phyloP scores from a whole-genome alignment of 2,113 vertebrate species.

The Cyprinodon tularosa region DNA sequence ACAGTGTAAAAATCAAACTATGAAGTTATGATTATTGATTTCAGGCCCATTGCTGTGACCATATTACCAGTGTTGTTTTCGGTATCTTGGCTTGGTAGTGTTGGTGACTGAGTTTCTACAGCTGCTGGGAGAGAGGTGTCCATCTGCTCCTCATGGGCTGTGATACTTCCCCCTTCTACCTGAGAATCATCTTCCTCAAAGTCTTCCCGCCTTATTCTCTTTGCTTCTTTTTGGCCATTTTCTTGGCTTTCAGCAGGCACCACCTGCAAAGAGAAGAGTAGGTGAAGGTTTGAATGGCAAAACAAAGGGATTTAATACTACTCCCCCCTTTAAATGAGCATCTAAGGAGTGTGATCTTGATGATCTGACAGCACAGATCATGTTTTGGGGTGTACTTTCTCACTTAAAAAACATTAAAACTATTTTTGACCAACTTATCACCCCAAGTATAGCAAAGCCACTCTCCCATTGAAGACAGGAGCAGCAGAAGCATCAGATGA shows the following conservation, averaged over 20 bases:
- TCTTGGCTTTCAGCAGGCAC: slow-evolving; percentile 85
- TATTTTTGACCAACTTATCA: too few species aligned
- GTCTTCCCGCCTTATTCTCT: slow-evolving; percentile 79
- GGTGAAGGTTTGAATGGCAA: not conserved
- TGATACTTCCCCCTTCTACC: slow-evolving; percentile 58
- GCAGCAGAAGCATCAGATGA: too few species aligned
- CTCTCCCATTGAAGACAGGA: too few species aligned
- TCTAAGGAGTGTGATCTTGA: too few species aligned
- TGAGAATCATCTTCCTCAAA: slow-evolving; percentile 60
- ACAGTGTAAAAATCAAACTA: too few species aligned
- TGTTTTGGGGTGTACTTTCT: too few species aligned
- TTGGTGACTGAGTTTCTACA: slow-evolving; percentile 78
- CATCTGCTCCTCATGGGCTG: slow-evolving; percentile 62
- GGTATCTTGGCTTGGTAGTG: slow-evolving; percentile 77
- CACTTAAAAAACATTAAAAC: too few species aligned
- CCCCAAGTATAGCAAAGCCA: too few species aligned
- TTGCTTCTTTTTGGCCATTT: slow-evolving; percentile 85
- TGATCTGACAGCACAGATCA: too few species aligned
- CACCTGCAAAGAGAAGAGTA: slow-evolving; percentile 66
- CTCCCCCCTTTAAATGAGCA: not conserved
- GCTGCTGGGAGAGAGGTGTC: slow-evolving; percentile 67
- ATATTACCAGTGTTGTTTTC: slow-evolving; percentile 85
- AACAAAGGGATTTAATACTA: not conserved
- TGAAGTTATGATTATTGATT: too few species aligned
- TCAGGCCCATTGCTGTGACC: not conserved